Percentiles rank a stretch among this genome's conserved stretches.
Conservation (phyloP, 2,888 invertebrate species). For the Melanargia galathea region DNA sequence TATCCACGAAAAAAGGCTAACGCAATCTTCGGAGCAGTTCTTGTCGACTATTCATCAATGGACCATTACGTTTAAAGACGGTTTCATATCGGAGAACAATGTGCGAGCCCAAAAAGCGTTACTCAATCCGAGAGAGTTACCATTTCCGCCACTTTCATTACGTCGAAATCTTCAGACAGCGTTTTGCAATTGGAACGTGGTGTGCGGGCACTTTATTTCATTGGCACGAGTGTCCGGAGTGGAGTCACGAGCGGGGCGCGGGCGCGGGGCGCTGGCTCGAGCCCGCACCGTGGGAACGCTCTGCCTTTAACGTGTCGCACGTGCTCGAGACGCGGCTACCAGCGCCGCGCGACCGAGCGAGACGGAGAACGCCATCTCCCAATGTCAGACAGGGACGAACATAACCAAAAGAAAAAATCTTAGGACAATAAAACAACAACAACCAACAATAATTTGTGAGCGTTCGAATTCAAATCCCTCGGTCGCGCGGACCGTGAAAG, state of each 20-base stretch:
- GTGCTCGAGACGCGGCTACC: conserved; percentile 75
- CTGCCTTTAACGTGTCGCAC: conserved; percentile 82
- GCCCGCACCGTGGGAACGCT: conserved; percentile 80
- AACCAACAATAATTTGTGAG: conserved; percentile 77
- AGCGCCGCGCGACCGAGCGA: conserved; percentile 60
- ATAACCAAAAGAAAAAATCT: conserved; percentile 51
- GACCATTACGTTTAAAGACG: conserved; percentile 28
- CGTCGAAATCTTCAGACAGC: conserved; percentile 59
- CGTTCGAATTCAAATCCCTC: conserved; percentile 54
- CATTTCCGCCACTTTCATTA: conserved; percentile 70
- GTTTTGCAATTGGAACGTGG: conserved; percentile 78
- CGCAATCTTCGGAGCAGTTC: conserved; percentile 30
- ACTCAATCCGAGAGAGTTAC: conserved; percentile 49
- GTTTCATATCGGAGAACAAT: conserved; percentile 30
- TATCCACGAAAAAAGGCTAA: conserved; percentile 15
- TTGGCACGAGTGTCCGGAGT: conserved; percentile 72
- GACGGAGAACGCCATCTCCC: conserved; percentile 42
- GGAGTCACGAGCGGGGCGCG: conserved; percentile 59
- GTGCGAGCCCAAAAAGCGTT: conserved; percentile 39
- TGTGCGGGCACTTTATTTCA: conserved; percentile 77
- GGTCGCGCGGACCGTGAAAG: conserved; percentile 62
- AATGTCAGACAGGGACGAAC: conserved; percentile 42
- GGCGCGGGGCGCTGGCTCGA: conserved; percentile 48
- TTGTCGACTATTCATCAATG: conserved; percentile 34
- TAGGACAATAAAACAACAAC: conserved; percentile 71